Evolutionary conservation across 1,140 invertebrate species (phyloP), one percentile per base, ranked within the genome.

Genomic region (Epicauta chinensis): DNA sequence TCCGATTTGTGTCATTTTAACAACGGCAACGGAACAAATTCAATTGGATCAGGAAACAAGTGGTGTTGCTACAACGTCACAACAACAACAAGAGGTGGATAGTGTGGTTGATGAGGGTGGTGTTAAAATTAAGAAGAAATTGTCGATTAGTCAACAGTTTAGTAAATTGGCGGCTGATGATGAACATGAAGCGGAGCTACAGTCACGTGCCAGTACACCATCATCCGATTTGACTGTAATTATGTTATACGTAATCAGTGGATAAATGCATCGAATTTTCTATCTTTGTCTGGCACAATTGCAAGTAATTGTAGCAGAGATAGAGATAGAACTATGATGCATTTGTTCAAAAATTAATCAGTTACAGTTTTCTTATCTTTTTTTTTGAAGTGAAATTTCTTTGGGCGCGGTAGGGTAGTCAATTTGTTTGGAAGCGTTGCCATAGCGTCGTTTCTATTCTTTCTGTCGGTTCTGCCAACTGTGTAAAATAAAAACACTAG

Each of bases 1-100:
- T 73, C 91, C 90, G 1, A 89, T 94, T 59, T 87, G 86, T 65
- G 76, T 93, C 35, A 76, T 77, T 7, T 53, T 70, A 7, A 56
- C 55, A 12, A 68, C 66, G 23, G 65, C 55, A 14, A 67, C 64
- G 30, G 65, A 70, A 12, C 66, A 70, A 51, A 49, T 68, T 48
- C 51, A 65, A 58, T 61, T 66, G 31, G 63, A 68, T 34, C 55
- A 46, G 3, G 36, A 44, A 11, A 30, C 23, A 5, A 3, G 4
- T 53, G 11, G 4, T 53, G 13, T 23, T 39, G 3, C 32, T 1
- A 5, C 32, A 34, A 3, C 12, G 11, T 3, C 3, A 34, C 32
- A 2, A 34, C 9, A 34, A 7, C 10, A n/a, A 34, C 32, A 34
- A 11, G 32, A 34, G 9, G n/a, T n/a, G n/a, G 37, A 35, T 9